Evolutionary conservation across 2,888 invertebrate genomes (phyloP), one percentile per base, ranked within the genome.

Genomic region (Glomeris marginata): DNA sequence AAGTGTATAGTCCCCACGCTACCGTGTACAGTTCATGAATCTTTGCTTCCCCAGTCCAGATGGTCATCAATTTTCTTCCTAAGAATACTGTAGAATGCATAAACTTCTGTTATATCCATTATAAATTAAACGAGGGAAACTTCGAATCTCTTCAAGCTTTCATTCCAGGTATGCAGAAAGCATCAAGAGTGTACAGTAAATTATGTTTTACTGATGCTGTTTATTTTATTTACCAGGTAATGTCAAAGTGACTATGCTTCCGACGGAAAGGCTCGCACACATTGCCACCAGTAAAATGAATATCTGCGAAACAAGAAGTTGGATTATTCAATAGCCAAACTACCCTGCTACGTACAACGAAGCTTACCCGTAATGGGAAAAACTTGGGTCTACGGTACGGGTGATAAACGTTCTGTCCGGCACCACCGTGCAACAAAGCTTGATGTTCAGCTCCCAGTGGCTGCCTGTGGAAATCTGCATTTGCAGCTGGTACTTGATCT

Each of bases 1-100:
- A 92, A 15, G 91, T 76, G 69, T 97, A 98, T 56, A 91, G 81
- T 4, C 97, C 86, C 64, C 85, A 85, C 0, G 94, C 91, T 0
- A 91, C 87, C 0, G 95, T 95, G 66, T 98, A 97, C 3, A 97
- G 69, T 68, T 97, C 97, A 66, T 97, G 95, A 0, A 94, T 85
- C 54, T 68, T 66, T 2, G 64, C 68, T 37, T 78, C 77, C 1
- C 79, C 77, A 58, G 85, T 73, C 86, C 88, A 88, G 4, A 90
- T 60, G 1, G 83, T 77, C 87, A 92, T 88, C 18, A 90, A 78
- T 59, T 81, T 77, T 13, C 92, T 77, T 1, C 92, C 92, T 54
- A 94, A 76, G 70, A 84, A 86, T 13, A 92, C 91, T 69, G 60
- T 42, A 38, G 11, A 21, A 33, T 43, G 18, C 41, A 44, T 16